Evolutionary conservation across 2,113 vertebrate genomes (phyloP), one percentile per base, ranked within the genome.

Genomic region (Uropsilus gracilis): DNA sequence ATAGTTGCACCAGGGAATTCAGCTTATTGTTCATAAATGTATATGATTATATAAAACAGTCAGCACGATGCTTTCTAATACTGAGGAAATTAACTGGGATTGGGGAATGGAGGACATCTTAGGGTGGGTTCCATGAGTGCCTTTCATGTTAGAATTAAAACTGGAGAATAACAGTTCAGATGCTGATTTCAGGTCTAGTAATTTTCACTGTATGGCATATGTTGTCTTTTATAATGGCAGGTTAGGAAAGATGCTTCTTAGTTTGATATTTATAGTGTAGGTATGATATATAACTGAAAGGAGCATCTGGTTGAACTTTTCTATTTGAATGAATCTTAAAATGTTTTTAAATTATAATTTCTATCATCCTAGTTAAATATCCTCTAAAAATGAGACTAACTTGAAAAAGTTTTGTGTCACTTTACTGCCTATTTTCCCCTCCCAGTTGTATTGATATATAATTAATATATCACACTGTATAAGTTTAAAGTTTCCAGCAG

Each of bases 291-390:
- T 50, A 73, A 93, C 46, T 32, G 55, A 80, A 66, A 86, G 44
- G 11, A 61, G 22, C 32, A 37, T 14, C 10, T 82, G 48, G n/a
- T 42, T 53, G 64, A 80, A 22, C 57, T 78, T 92, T 84, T 71
- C 64, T 83, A 48, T 83, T 83, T 84, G 34, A 68, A 59, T 53
- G 93, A 63, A 57, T 57, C 71, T 48, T 83, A 82, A 86, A 39
- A 75, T 30, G 8, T n/a, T 78, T 88, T 48, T 50, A 69, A 76
- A 34, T 55, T 57, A 39, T 13, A 69, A 24, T 48, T 90, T 90
- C 39, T 77, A 53, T 44, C 71, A 64, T 66, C 24, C 13, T 87
- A 34, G 39, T 66, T 94, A 87, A 93, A 89, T 66, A 81, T 80
- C 42, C 28, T 50, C 57, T n/a, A n/a, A n/a, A n/a, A n/a, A n/a